These are phyloP conservation scores for Syngnathus typhle DNA, from an alignment of 2,113 vertebrate species.

Conservation along the genomic window DNA sequence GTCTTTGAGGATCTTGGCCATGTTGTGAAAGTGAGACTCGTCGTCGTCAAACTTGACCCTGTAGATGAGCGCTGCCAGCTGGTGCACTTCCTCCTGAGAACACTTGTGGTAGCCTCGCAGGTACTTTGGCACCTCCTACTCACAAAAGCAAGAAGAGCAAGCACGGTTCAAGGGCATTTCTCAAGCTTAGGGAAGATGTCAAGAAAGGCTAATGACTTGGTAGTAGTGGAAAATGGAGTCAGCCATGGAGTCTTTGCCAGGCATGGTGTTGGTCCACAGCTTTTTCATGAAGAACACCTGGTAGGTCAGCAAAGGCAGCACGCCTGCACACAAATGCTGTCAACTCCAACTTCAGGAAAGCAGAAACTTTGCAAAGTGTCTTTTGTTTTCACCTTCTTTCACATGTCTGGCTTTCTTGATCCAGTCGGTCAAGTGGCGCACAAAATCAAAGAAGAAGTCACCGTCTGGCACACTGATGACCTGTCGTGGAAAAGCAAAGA, in stretches of 20 bases:
- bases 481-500: conserved; percentile 53
- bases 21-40: conserved; percentile 87
- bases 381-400: conserved; percentile 80
- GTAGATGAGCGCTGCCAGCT: conserved; percentile 91
- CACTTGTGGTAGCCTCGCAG: conserved; percentile 97
- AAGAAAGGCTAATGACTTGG: conserved; percentile 70
- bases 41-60: conserved; percentile 94
- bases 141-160: neutral
- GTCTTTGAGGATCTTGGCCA: conserved; percentile 88
- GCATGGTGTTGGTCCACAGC: conserved; percentile 88
- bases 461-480: conserved; percentile 97
- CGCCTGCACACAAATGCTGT: conserved; percentile 61
- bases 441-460: conserved; percentile 99
- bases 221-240: conserved; percentile 99
- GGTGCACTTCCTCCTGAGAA: conserved; percentile 85
- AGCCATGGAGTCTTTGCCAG: conserved; percentile 92
- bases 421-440: conserved; percentile 96
- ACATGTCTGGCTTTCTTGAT: conserved; percentile 92
- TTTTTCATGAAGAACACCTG: conserved; percentile 99
- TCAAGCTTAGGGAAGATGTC: neutral
- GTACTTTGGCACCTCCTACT: conserved; percentile 93
- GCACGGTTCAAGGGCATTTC: neutral
- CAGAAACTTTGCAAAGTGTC: neutral
- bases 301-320: conserved; percentile 90
- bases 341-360: no score